A percentile compares a stretch with the other conserved stretches of the same genome.
These are phyloP conservation scores for Danio jaintianensis DNA, from an alignment of 2,797 vertebrate genomes.

Conservation along the genomic window DNA sequence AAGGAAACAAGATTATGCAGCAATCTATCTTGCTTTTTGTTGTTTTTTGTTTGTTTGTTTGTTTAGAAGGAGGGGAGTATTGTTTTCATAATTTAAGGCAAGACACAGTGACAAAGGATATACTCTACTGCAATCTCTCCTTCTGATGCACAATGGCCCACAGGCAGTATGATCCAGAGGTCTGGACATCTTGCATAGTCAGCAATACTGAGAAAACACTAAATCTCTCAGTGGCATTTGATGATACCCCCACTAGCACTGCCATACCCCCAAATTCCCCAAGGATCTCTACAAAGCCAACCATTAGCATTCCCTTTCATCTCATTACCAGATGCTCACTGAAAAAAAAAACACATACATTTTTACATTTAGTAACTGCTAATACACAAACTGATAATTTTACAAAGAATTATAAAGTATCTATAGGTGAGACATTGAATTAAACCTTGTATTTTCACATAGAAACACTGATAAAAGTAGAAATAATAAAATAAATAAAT, in stretches of 20 bases:
- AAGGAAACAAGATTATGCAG: no score
- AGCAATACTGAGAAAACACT: constrained; percentile 20
- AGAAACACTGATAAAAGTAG: no score
- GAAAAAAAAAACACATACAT: no score
- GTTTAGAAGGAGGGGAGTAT: no score
- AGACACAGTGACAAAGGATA: constrained; percentile 3
- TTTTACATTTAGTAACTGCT: no score
- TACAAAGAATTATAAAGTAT: no score
- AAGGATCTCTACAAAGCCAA: not conserved
- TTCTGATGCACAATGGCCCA: constrained; percentile 18
- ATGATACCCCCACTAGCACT: not conserved
- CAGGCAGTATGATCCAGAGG: constrained; percentile 7
- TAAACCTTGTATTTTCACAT: no score
- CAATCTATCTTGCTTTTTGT: not conserved
- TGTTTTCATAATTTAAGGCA: constrained; percentile 1
- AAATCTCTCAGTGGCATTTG: constrained; percentile 44
- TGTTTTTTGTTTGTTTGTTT: no score
- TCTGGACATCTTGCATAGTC: constrained; percentile 16
- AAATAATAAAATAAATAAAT: no score
- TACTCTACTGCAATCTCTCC: not conserved
- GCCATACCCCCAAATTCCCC: constrained; percentile 7
- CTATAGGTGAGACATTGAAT: no score
- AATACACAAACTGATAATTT: no score
- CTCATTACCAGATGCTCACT: not conserved
- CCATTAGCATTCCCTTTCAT: not conserved